Evolutionary conservation across 1,140 invertebrate species (phyloP).

Genomic region (Chionoecetes opilio): DNA sequence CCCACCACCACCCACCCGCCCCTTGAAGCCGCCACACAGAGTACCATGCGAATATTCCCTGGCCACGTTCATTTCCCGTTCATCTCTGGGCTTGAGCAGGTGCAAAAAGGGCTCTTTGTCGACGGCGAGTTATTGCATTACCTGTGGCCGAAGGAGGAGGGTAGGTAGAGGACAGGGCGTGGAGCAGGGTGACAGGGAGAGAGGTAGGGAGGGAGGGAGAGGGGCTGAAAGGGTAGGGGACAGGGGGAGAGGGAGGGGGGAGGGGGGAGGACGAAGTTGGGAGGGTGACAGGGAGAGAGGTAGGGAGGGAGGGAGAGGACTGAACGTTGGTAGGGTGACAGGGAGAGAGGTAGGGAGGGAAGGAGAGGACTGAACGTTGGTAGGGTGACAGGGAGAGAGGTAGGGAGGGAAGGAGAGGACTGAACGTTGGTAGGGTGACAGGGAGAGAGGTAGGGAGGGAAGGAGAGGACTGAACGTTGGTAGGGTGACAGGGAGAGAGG

Average conservation of each 20-base stretch:
- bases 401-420: neutral
- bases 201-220: neutral
- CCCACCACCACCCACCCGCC: too few species aligned
- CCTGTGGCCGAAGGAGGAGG: neutral
- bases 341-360: neutral
- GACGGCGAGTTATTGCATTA: neutral
- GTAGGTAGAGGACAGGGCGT: too few species aligned
- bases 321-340: too few species aligned
- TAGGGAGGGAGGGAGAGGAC: neutral
- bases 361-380: too few species aligned
- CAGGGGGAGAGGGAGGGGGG: neutral
- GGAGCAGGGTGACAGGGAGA: neutral
- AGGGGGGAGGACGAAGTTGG: too few species aligned
- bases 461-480: neutral
- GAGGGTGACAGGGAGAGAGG: neutral
- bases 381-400: neutral
- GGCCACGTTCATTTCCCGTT: neutral
- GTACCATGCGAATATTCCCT: neutral
- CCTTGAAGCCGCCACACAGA: too few species aligned
- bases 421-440: too few species aligned
- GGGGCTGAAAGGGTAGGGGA: too few species aligned
- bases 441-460: neutral
- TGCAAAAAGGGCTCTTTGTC: conserved; percentile 10
- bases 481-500: neutral
- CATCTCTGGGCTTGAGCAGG: neutral